Evolutionary conservation across 2,113 vertebrate species (phyloP).

Genomic region (Misgurnus mizolepis): DNA sequence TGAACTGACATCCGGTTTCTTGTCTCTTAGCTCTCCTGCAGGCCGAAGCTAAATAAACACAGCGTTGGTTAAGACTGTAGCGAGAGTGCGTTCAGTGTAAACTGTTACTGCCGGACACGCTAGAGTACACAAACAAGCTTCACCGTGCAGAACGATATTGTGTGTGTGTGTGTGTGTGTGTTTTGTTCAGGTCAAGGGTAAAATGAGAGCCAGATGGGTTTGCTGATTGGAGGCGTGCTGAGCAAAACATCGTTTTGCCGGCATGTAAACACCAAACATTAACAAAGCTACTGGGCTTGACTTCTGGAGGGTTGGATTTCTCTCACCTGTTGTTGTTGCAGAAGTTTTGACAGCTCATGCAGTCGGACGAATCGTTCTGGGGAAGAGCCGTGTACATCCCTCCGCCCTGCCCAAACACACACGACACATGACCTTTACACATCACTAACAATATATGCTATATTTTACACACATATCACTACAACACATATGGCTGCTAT

Average conservation of each 20-base stretch:
- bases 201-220: conserved; percentile 33
- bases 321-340: conserved; percentile 94
- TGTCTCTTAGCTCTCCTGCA: conserved; percentile 51
- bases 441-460: not conserved
- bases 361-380: conserved; percentile 81
- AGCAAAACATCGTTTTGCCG: conserved; percentile 26
- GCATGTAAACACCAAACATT: conserved; percentile 28
- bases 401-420: conserved; percentile 74
- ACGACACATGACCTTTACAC: not conserved
- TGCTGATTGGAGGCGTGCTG: conserved; percentile 25
- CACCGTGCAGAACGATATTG: conserved; percentile 40
- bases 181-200: conserved; percentile 16
- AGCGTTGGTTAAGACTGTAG: conserved; percentile 70
- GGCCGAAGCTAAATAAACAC: conserved; percentile 74
- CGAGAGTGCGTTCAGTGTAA: conserved; percentile 72
- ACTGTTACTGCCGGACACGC: conserved; percentile 73
- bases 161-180: conserved; percentile 39
- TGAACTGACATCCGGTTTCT: conserved; percentile 32
- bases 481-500: not conserved
- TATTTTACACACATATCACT: not conserved
- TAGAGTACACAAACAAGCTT: conserved; percentile 74
- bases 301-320: not conserved
- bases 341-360: conserved; percentile 89
- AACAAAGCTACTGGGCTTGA: conserved; percentile 12
- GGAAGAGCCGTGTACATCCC: conserved; percentile 81